Percentiles rank a stretch among this genome's conserved stretches.
Conservation (phyloP, 1,140 invertebrate genomes). For the Dendroctonus valens region DNA sequence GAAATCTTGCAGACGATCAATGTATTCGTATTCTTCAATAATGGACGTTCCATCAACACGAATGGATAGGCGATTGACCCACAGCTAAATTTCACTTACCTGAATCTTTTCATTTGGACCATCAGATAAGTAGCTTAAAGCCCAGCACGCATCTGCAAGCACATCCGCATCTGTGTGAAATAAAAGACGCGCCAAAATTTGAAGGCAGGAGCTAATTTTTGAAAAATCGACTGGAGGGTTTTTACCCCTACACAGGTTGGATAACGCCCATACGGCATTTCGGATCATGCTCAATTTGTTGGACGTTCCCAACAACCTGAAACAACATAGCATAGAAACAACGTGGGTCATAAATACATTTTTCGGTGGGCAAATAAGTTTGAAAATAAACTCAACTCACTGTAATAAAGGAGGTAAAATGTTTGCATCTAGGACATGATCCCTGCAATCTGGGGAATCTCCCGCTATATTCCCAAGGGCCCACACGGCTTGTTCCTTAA, state of each 20-base stretch:
- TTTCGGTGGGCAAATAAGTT: not conserved
- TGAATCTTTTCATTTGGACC: slow-evolving; percentile 98
- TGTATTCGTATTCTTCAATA: too few species aligned
- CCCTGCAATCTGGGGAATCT: slow-evolving; percentile 89
- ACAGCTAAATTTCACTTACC: slow-evolving; percentile 47
- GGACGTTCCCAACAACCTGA: slow-evolving; percentile 75
- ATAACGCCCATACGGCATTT: slow-evolving; percentile 97
- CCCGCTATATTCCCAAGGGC: slow-evolving; percentile 96
- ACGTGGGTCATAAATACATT: not conserved
- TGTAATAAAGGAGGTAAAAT: slow-evolving; percentile 86
- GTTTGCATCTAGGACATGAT: slow-evolving; percentile 83
- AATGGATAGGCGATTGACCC: too few species aligned
- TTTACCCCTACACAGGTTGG: slow-evolving; percentile 95
- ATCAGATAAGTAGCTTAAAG: slow-evolving; percentile 90
- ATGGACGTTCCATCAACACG: too few species aligned
- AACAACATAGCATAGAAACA: slow-evolving; percentile 36
- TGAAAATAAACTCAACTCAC: slow-evolving; percentile 63
- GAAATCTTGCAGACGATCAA: too few species aligned
- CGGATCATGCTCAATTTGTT: slow-evolving; percentile 87
- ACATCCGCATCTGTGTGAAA: slow-evolving; percentile 91
- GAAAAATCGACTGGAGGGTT: slow-evolving; percentile 93
- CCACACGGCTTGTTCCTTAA: slow-evolving; percentile 94
- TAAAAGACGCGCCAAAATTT: slow-evolving; percentile 81
- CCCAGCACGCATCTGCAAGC: slow-evolving; percentile 94
- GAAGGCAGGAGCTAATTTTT: slow-evolving; percentile 81